Conservation (phyloP, 2,888 invertebrate species). For the Portevinia maculata region DNA sequence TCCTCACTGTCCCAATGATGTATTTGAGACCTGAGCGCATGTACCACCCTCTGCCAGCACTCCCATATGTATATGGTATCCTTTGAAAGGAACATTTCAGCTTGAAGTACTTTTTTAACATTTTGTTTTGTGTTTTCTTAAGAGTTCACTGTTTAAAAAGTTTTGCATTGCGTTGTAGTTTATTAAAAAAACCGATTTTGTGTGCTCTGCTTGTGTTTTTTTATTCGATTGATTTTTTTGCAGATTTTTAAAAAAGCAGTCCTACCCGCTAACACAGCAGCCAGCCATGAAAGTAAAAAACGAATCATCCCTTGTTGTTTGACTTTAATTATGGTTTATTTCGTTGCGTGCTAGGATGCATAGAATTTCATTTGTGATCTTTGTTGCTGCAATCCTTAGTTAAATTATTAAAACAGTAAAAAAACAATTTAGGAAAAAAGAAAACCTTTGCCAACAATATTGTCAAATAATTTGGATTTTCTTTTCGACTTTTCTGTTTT, state of each 20-base stretch:
- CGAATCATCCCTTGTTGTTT: constrained; percentile 64
- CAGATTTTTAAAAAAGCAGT: constrained; percentile 1
- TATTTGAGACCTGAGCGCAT: constrained; percentile 47
- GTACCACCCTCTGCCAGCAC: background rate
- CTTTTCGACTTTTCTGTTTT: too few species aligned
- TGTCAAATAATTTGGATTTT: too few species aligned
- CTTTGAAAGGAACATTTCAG: constrained; percentile 26
- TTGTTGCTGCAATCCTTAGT: background rate
- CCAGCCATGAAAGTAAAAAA: constrained; percentile 38
- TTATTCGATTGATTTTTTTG: constrained; percentile 18
- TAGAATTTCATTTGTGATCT: constrained; percentile 14
- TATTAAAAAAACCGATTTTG: constrained; percentile 29
- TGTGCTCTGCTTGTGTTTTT: constrained; percentile 38
- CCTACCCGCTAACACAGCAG: constrained; percentile 45
- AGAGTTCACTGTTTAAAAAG: constrained; percentile 41
- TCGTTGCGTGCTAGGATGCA: constrained; percentile 12
- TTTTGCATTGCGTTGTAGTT: constrained; percentile 57
- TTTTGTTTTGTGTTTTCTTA: constrained; percentile 15
- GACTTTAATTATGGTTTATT: constrained; percentile 64
- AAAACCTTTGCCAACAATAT: background rate
- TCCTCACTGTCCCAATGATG: constrained; percentile 47
- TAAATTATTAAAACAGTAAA: constrained; percentile 32
- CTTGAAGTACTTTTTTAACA: background rate
- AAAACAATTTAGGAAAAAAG: constrained; percentile 12
- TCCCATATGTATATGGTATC: constrained; percentile 43